These are phyloP conservation scores for Galbula dea DNA, from an alignment of 2,113 vertebrate species.

Conservation along the genomic window DNA sequence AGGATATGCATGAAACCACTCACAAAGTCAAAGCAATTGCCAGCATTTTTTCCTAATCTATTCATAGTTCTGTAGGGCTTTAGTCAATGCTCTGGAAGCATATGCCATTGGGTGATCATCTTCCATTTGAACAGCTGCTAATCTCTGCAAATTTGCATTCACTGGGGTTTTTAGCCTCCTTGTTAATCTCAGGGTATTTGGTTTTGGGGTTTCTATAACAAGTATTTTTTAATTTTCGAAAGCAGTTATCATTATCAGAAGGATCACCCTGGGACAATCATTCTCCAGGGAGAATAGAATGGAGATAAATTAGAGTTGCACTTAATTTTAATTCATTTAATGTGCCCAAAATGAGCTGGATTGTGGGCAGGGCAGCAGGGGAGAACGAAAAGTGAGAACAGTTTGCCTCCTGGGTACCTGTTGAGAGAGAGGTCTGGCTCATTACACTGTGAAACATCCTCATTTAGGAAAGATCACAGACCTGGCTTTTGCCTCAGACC, in stretches of 20 bases:
- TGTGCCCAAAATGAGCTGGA: slow-evolving; percentile 36
- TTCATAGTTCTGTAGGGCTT: slow-evolving; percentile 40
- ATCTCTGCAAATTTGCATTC: slow-evolving; percentile 36
- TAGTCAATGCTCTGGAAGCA: slow-evolving; percentile 19
- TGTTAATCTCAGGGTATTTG: slow-evolving; percentile 21
- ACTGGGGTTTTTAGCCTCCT: not conserved
- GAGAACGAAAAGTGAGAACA: slow-evolving; percentile 31
- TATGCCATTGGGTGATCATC: slow-evolving; percentile 40
- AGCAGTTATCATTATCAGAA: slow-evolving; percentile 18
- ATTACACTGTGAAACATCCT: not conserved
- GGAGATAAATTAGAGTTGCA: slow-evolving; percentile 39
- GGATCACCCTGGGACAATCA: slow-evolving; percentile 44
- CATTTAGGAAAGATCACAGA: slow-evolving; percentile 51
- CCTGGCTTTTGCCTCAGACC: slow-evolving; percentile 21
- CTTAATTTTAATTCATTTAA: slow-evolving; percentile 50
- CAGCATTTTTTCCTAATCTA: slow-evolving; percentile 62
- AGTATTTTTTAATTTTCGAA: slow-evolving; percentile 20
- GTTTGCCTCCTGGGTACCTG: slow-evolving; percentile 10
- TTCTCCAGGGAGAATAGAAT: slow-evolving; percentile 37
- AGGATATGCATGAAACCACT: slow-evolving; percentile 34
- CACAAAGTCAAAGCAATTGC: slow-evolving; percentile 25
- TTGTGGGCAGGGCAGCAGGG: not conserved
- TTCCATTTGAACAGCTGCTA: slow-evolving; percentile 55
- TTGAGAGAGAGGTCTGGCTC: not conserved
- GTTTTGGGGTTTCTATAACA: slow-evolving; percentile 30